Conservation (phyloP, 2,113 vertebrate genomes). For the Taxidea taxus region DNA sequence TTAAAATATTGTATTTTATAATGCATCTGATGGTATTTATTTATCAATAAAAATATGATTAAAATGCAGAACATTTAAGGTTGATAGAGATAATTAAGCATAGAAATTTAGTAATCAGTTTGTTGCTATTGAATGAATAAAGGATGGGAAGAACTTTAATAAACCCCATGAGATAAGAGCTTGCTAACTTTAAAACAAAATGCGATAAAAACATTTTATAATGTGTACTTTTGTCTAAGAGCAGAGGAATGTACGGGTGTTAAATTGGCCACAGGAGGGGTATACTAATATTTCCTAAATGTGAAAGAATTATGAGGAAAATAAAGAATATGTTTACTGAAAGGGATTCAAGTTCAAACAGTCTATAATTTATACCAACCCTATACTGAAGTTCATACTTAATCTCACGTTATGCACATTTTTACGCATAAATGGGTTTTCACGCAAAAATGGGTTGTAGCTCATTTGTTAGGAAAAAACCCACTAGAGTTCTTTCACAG, state of each 20-base stretch:
- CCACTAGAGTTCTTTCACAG: not conserved
- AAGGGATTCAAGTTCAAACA: not conserved
- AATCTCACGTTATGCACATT: not conserved
- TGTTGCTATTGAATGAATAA: conserved; percentile 42
- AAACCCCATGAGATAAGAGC: conserved; percentile 7
- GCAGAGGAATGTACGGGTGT: not conserved
- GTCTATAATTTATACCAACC: not conserved
- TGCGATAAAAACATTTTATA: not conserved
- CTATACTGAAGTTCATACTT: not conserved
- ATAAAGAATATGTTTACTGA: conserved; percentile 14
- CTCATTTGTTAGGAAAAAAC: conserved; percentile 21
- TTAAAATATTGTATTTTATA: conserved; percentile 54
- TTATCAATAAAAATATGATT: conserved; percentile 52
- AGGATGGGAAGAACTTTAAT: conserved; percentile 35
- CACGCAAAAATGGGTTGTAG: no score
- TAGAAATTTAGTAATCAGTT: conserved; percentile 49
- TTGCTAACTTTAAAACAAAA: conserved; percentile 52
- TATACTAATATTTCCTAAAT: not conserved
- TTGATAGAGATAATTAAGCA: conserved; percentile 59
- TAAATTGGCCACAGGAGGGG: conserved; percentile 42
- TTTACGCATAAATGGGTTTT: no score
- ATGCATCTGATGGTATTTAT: conserved; percentile 44
- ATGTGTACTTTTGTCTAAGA: conserved; percentile 13
- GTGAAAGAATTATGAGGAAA: not conserved
- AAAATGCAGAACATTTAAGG: conserved; percentile 44